phyloP scores from a whole-genome alignment of 2,113 vertebrate species.

The Gracilinanus agilis region DNA sequence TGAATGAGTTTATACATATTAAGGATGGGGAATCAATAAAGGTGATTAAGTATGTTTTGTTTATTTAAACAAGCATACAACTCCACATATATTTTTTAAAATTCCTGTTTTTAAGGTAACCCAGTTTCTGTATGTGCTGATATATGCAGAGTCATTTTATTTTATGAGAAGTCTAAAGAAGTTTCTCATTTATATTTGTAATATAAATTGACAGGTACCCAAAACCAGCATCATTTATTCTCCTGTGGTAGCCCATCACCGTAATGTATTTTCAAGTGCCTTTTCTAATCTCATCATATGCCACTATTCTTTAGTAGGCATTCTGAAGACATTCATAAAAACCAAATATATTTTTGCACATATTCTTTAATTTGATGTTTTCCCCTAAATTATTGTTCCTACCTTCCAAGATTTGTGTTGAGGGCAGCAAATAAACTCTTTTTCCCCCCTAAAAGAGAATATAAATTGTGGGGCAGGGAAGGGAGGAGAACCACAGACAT shows the following conservation, averaged over 20 bases:
- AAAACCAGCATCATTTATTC: not conserved
- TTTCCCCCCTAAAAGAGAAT: not conserved
- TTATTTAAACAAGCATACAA: not conserved
- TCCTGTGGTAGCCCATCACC: not conserved
- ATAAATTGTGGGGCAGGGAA: not conserved
- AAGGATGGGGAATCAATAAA: not conserved
- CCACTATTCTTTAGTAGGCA: not conserved
- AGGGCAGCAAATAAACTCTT: not conserved
- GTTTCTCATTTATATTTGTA: not conserved
- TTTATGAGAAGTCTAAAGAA: not conserved
- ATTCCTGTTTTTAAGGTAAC: not conserved
- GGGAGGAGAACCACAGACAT: not conserved
- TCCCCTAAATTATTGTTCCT: not conserved
- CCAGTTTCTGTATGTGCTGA: not conserved
- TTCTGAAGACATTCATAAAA: not conserved
- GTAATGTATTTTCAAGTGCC: conserved; percentile 5
- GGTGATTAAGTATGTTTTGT: not conserved
- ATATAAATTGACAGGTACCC: not conserved
- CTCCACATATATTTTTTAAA: not conserved
- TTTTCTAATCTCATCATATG: conserved; percentile 13
- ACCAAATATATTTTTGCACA: not conserved
- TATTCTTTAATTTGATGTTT: not conserved
- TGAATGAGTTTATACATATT: not conserved
- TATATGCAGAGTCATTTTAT: not conserved
- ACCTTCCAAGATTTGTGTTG: not conserved